Base-by-base conservation (phyloP, 1,140 invertebrate species). In the Physella acuta region DNA sequence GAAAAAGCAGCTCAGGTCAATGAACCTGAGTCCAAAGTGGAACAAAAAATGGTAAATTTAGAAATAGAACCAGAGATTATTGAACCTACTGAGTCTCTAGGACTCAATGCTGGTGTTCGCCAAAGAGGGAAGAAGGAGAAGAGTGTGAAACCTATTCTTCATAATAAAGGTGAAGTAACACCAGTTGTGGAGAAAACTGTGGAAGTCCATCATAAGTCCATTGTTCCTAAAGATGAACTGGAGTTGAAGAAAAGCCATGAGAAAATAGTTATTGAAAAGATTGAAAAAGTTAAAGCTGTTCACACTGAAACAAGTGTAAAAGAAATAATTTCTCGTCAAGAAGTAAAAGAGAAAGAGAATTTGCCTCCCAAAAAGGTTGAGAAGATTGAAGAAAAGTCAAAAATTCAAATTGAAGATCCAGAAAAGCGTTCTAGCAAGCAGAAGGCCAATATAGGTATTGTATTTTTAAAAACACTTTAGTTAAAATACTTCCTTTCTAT, bases 101-200 rank as follows among this genome's bases (percentile, higher is more conserved):
- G 68, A 39, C 64, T 69, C 52, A 72, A 70, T 61, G n/a, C 70
- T 68, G 67, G 36, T 34, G 3, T 68, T 30, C 28, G 65, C 11
- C 51, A 72, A 68, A 71, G 71, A 56, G 49, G 44, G 4, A 78
- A 77, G 55, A 77, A 72, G 37, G 70, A 75, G 14, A 79, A 80
- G 68, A 61, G 59, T 26, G 60, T 61, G 11, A 90, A 89, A 70
- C 84, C 88, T n/a, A 90, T 90, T 73, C 84, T 90, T 71, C 74
- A 89, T 28, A 91, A 91, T 79, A 90, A 90, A 79, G 88, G 88
- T 77, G 89, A 90, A 68, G 82, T 87, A 30, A 37, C 76, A 20
- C 49, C 63, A 24, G 62, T 79, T 52, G 30, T 71, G 28, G 69
- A 76, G 2, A 73, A 75, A 30, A 53, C 51, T 20, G 72, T 75